Evolutionary conservation across 2,888 invertebrate genomes (phyloP).

Genomic region (Habrosyne pyritoides): DNA sequence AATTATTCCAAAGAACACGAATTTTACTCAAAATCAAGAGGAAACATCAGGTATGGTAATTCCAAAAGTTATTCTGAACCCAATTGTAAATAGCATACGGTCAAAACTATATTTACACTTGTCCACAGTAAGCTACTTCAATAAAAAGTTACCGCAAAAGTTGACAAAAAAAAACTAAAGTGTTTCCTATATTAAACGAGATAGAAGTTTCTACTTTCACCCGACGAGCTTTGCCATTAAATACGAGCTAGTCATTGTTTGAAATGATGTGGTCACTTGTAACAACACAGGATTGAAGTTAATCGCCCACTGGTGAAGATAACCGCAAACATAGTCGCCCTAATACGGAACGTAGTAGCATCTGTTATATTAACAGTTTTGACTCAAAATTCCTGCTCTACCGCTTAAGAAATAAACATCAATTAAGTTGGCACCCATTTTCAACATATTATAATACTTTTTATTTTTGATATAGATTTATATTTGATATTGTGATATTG

Average conservation of each 20-base stretch:
- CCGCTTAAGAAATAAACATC: too few species aligned
- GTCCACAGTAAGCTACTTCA: neutral
- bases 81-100: neutral
- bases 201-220: conserved; percentile 37
- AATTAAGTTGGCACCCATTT: too few species aligned
- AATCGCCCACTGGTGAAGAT: neutral
- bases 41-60: neutral
- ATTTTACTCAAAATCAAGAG: neutral
- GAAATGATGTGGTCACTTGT: conserved; percentile 41
- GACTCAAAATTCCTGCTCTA: too few species aligned
- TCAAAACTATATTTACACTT: neutral
- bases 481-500: too few species aligned
- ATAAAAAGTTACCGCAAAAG: neutral
- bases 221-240: conserved; percentile 18
- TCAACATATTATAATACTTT: too few species aligned
- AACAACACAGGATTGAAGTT: conserved; percentile 10
- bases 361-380: too few species aligned
- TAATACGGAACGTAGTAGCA: neutral
- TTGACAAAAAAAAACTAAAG: conserved; percentile 10
- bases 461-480: too few species aligned
- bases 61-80: neutral
- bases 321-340: neutral
- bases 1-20: neutral
- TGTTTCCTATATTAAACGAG: conserved; percentile 29
- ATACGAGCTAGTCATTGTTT: conserved; percentile 45